Evolutionary conservation across 2,888 invertebrate genomes (phyloP), one percentile per base, ranked within the genome.

Genomic region (Balanococcus diminutus): DNA sequence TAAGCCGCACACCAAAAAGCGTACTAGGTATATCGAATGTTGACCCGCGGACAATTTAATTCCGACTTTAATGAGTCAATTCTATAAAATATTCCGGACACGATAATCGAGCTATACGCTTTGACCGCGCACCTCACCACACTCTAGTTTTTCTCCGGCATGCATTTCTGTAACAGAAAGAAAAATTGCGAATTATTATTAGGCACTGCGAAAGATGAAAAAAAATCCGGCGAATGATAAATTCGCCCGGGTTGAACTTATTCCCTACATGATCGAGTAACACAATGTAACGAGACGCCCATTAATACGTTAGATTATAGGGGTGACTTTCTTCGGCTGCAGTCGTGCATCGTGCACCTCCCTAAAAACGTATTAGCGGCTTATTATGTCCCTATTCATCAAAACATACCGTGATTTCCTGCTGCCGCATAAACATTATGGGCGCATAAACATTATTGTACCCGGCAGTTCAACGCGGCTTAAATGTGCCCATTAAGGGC

Each of bases 321-420:
- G 75, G 75, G 75, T 79, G 75, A 79, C 75, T 36, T 79, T 79
- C 75, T 79, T 79, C 32, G 28, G 36, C 75, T 22, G n/a, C 32
- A 19, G 19, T 79, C 75, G n/a, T n/a, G 75, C 22, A 2, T 56
- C 56, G 56, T 22, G 36, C n/a, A 67, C 67, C 75, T 36, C 75
- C 75, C 75, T 19, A 36, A 79, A 79, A 79, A 79, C 75, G 36
- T 79, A 79, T 79, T 79, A 79, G 75, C 75, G 75, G 75, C 75
- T 79, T 79, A 79, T 79, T 79, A 79, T 28, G 32, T 79, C 75
- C 75, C 36, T 36, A 79, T 79, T 79, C 75, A 79, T 79, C 75
- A 32, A 79, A 79, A 79, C 75, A 32, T 79, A 36, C 75, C 75
- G 75, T 79, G 75, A 67, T 67, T 67, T 67, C 67, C 28, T 28